A percentile compares a stretch with the other conserved stretches of the same genome.
Conservation (phyloP, 2,888 invertebrate species). For the Heteromyza rotundicornis region DNA sequence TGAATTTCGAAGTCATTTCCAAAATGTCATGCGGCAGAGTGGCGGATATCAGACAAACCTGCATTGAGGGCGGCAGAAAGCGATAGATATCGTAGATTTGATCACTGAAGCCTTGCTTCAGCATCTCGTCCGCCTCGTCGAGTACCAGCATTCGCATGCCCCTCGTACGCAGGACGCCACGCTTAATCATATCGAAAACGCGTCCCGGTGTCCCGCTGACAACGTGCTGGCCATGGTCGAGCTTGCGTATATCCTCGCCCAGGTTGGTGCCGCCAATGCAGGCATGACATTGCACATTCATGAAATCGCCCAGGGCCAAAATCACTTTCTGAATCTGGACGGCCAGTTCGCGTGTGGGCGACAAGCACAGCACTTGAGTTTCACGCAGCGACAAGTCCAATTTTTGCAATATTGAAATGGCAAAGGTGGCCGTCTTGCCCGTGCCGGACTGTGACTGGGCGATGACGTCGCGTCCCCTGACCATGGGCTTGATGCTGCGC, state of each 20-base stretch:
- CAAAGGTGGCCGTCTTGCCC: slow-evolving; percentile 99
- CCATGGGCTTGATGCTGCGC: slow-evolving; percentile 92
- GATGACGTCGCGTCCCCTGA: slow-evolving; percentile 97
- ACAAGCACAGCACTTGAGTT: slow-evolving; percentile 90
- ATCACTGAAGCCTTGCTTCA: slow-evolving; percentile 99
- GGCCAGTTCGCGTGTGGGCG: slow-evolving; percentile 97
- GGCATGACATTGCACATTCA: slow-evolving; percentile 99
- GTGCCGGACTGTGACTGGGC: slow-evolving; percentile 98
- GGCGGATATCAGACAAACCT: slow-evolving; percentile 95
- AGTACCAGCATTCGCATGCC: slow-evolving; percentile 95
- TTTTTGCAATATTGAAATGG: slow-evolving; percentile 92
- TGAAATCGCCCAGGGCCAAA: slow-evolving; percentile 84
- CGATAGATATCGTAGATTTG: slow-evolving; percentile 99
- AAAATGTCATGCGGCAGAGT: slow-evolving; percentile 98
- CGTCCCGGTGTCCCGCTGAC: slow-evolving; percentile 98
- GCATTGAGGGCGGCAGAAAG: slow-evolving; percentile 95
- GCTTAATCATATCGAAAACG: slow-evolving; percentile 82
- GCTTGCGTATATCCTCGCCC: slow-evolving; percentile 96
- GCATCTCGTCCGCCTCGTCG: slow-evolving; percentile 99
- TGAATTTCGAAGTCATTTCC: slow-evolving; percentile 99
- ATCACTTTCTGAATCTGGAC: slow-evolving; percentile 98
- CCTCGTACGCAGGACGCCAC: slow-evolving; percentile 75
- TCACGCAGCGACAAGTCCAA: slow-evolving; percentile 92
- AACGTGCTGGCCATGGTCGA: slow-evolving; percentile 99
- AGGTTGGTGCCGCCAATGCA: slow-evolving; percentile 99